Evolutionary conservation across 2,113 vertebrate species (phyloP).

Genomic region (Nanorana parkeri): DNA sequence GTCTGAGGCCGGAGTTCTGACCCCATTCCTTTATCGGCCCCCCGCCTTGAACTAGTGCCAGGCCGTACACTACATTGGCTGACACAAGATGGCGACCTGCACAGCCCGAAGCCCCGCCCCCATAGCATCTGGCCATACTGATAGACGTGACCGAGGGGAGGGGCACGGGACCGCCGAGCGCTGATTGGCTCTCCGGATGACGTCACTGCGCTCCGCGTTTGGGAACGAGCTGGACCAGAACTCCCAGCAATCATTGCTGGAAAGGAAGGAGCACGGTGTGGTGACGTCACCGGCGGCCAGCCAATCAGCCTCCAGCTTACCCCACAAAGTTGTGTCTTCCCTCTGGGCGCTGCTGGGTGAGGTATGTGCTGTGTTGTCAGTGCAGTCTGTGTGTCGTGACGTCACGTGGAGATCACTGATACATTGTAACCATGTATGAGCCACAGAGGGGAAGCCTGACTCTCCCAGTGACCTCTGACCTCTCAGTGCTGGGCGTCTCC

Average conservation of each 20-base stretch:
- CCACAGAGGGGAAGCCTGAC: too few relatives aligned
- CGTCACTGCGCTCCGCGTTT: background rate
- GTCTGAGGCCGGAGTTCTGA: too few relatives aligned
- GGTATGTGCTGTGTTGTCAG: background rate
- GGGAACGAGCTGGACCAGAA: background rate
- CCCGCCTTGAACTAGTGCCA: too few relatives aligned
- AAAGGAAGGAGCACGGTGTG: background rate
- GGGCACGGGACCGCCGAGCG: too few relatives aligned
- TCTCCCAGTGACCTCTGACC: too few relatives aligned
- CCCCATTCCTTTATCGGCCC: too few relatives aligned
- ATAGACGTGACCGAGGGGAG: background rate
- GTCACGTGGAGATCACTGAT: background rate
- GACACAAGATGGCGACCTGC: too few relatives aligned
- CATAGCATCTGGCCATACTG: background rate
- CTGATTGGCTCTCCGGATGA: conserved; percentile 1
- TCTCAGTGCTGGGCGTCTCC: too few relatives aligned
- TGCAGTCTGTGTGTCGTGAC: background rate
- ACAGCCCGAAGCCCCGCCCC: background rate
- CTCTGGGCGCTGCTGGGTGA: background rate
- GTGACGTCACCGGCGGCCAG: background rate
- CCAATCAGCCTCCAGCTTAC: background rate
- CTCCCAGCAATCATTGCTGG: background rate
- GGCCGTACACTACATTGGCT: too few relatives aligned
- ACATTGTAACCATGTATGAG: background rate
- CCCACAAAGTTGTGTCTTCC: background rate